Conservation (phyloP, 2,113 vertebrate species). For the Elgaria multicarinata region DNA sequence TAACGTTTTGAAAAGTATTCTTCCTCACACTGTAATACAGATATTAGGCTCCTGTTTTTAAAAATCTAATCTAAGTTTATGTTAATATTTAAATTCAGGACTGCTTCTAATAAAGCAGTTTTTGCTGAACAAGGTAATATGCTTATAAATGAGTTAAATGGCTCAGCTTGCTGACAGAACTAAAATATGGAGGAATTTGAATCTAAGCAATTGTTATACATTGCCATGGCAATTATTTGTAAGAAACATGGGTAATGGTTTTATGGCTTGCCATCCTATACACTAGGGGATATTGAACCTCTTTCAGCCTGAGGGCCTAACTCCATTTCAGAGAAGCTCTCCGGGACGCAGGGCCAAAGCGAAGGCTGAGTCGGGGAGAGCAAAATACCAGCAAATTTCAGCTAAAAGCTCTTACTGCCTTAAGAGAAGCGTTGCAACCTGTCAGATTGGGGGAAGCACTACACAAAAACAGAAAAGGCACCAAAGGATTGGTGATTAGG, state of each 20-base stretch:
- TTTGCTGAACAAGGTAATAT: not conserved
- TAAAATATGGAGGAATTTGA: not conserved
- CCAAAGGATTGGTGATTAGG: too few relatives aligned
- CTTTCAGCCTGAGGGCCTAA: too few relatives aligned
- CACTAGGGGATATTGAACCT: too few relatives aligned
- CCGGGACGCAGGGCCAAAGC: too few relatives aligned
- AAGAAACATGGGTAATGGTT: not conserved
- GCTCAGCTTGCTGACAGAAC: not conserved
- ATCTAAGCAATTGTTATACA: not conserved
- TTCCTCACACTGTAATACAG: not conserved
- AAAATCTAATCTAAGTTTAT: not conserved
- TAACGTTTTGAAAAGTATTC: not conserved
- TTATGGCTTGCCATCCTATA: not conserved
- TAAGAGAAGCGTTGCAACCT: too few relatives aligned
- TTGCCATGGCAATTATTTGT: not conserved
- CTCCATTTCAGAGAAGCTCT: too few relatives aligned
- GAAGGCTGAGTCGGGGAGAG: too few relatives aligned
- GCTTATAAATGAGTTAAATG: not conserved
- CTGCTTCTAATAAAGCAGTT: not conserved
- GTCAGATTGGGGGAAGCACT: too few relatives aligned
- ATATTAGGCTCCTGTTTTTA: not conserved
- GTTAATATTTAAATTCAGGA: not conserved
- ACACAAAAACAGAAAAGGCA: too few relatives aligned
- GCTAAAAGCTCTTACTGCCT: too few relatives aligned
- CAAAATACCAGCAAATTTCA: too few relatives aligned